phyloP scores from a whole-genome alignment of 2,113 vertebrate genomes.

The Dissostichus mawsoni region DNA sequence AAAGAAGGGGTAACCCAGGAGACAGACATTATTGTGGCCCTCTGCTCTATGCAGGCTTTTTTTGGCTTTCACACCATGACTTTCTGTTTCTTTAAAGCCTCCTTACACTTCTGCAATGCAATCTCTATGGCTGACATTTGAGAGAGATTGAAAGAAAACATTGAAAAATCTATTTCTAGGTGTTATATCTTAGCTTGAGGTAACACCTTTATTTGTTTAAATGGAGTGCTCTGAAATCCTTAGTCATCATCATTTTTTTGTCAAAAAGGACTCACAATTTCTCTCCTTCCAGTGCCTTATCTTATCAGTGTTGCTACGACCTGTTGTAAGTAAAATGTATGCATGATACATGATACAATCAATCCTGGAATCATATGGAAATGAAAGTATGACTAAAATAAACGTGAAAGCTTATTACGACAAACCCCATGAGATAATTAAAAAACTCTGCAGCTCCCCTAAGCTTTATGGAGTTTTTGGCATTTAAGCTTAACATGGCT shows the following conservation, averaged over 20 bases:
- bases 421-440: neutral
- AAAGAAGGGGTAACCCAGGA: conserved; percentile 64
- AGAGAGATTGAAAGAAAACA: conserved; percentile 18
- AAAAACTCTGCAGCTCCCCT: neutral
- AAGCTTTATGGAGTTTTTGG: neutral
- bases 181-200: conserved; percentile 21
- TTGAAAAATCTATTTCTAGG: neutral
- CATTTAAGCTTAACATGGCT: neutral
- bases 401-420: neutral
- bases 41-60: conserved; percentile 62
- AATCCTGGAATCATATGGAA: neutral
- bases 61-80: conserved; percentile 28
- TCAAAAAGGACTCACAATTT: too few species aligned
- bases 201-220: conserved; percentile 11
- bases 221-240: neutral
- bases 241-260: neutral
- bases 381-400: too few species aligned
- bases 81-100: conserved; percentile 47
- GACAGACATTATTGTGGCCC: conserved; percentile 66
- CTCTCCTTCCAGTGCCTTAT: neutral
- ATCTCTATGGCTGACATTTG: conserved; percentile 43
- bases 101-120: conserved; percentile 8
- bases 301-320: neutral
- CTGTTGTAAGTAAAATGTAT: neutral
- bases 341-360: neutral